A percentile compares a stretch with the other conserved stretches of the same genome.
Evolutionary conservation across 1,140 invertebrate species (phyloP).

Genomic region (Drosophila miranda): DNA sequence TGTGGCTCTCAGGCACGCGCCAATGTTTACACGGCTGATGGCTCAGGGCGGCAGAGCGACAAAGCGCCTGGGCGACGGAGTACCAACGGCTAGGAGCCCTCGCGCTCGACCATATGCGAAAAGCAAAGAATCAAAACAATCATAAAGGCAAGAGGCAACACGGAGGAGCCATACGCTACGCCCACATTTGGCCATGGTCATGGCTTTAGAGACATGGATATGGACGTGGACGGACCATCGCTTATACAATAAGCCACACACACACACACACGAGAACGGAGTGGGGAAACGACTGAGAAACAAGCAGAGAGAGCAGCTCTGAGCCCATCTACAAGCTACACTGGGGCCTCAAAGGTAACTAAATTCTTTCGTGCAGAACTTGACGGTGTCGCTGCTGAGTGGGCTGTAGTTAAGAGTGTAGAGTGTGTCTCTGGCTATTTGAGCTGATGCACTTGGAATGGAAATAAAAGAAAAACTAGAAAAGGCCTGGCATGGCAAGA

Average conservation of each 20-base stretch:
- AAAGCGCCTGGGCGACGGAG: background rate
- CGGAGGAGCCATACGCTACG: constrained; percentile 66
- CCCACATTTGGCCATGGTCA: constrained; percentile 58
- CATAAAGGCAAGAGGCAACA: constrained; percentile 60
- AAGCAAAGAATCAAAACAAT: constrained; percentile 74
- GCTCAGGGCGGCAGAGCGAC: constrained; percentile 47
- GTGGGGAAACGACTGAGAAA: background rate
- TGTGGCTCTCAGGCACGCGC: constrained; percentile 66
- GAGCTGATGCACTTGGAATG: background rate
- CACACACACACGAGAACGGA: constrained; percentile 44
- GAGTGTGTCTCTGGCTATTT: background rate
- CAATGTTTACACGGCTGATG: constrained; percentile 79
- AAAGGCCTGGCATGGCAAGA: background rate
- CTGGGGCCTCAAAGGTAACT: constrained; percentile 57
- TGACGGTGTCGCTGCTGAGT: constrained; percentile 33
- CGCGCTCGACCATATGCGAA: constrained; percentile 60
- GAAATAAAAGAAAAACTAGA: background rate
- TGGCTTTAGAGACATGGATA: background rate
- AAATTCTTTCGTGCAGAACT: constrained; percentile 79
- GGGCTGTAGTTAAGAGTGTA: background rate
- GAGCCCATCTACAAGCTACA: constrained; percentile 14
- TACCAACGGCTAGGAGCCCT: background rate
- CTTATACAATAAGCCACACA: constrained; percentile 73
- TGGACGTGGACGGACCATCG: constrained; percentile 29
- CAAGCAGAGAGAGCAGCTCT: too few relatives aligned